Evolutionary conservation across 2,797 vertebrate genomes (phyloP).

Genomic region (Babyrousa celebensis): DNA sequence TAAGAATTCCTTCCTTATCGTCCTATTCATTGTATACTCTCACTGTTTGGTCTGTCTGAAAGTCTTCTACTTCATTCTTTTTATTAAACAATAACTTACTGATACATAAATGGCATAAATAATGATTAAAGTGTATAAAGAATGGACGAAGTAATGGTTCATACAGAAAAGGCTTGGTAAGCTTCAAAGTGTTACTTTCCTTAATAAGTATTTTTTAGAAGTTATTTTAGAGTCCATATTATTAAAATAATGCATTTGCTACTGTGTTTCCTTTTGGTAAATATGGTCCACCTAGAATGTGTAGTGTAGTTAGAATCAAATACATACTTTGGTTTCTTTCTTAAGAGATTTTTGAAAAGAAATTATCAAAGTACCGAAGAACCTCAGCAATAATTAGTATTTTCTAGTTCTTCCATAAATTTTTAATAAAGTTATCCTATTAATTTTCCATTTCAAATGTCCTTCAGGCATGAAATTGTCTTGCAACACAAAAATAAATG

Average conservation of each 20-base stretch:
- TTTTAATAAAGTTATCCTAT: constrained; percentile 1
- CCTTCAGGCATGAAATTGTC: constrained; percentile 31
- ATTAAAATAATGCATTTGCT: constrained; percentile 45
- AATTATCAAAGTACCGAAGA: constrained; percentile 18
- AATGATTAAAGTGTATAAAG: neutral
- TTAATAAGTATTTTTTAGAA: neutral
- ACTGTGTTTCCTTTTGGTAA: neutral
- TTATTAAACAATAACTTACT: constrained; percentile 20
- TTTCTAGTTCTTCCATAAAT: neutral
- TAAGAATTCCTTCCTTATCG: neutral
- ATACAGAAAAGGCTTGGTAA: constrained; percentile 25
- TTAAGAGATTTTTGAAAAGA: constrained; percentile 16
- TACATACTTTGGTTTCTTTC: neutral
- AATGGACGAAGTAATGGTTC: neutral
- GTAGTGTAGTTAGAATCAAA: neutral
- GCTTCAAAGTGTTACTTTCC: constrained; percentile 22
- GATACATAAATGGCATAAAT: neutral
- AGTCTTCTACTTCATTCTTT: constrained; percentile 2
- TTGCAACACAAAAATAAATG: constrained; percentile 41
- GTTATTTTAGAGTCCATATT: neutral
- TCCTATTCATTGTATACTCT: neutral
- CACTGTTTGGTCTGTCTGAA: constrained; percentile 1
- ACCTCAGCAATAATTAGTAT: neutral
- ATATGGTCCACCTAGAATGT: neutral
- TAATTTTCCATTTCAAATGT: neutral